phyloP scores from a whole-genome alignment of 2,113 vertebrate genomes.

The Phoxinus phoxinus region DNA sequence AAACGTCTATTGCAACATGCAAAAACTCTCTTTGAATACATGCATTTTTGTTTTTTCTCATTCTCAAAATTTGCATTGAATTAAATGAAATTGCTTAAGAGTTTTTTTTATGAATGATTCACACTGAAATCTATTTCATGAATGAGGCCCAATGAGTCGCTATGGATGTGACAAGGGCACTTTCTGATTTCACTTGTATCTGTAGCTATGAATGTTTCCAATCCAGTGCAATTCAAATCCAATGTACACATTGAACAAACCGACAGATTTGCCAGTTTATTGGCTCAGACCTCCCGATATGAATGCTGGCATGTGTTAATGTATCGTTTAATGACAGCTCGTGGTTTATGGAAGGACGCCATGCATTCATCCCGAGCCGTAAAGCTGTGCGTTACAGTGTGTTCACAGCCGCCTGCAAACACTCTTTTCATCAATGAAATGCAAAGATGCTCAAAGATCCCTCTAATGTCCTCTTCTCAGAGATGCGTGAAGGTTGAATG shows the following conservation, averaged over 20 bases:
- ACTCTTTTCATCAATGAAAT: conserved; percentile 12
- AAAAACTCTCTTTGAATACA: not conserved
- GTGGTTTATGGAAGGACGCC: not conserved
- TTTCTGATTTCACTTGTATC: not conserved
- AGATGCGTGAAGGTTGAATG: conserved; percentile 13
- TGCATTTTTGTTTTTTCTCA: no score
- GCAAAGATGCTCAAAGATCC: conserved; percentile 19
- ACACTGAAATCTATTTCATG: not conserved
- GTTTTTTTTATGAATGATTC: not conserved
- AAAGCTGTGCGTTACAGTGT: not conserved
- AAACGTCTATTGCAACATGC: not conserved
- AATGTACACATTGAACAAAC: not conserved
- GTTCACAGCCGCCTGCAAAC: not conserved
- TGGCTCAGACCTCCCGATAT: not conserved
- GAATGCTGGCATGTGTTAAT: conserved; percentile 28
- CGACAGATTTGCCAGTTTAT: not conserved
- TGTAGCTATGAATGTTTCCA: conserved; percentile 18
- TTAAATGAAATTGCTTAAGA: no score
- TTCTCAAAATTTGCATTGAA: no score
- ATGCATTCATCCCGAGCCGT: not conserved
- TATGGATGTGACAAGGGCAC: conserved; percentile 10
- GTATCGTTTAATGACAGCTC: not conserved
- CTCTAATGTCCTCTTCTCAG: not conserved
- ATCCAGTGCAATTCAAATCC: not conserved
- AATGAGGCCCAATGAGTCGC: not conserved